Base-by-base conservation (phyloP, 1,140 invertebrate species). In the Whitmania pigra region DNA sequence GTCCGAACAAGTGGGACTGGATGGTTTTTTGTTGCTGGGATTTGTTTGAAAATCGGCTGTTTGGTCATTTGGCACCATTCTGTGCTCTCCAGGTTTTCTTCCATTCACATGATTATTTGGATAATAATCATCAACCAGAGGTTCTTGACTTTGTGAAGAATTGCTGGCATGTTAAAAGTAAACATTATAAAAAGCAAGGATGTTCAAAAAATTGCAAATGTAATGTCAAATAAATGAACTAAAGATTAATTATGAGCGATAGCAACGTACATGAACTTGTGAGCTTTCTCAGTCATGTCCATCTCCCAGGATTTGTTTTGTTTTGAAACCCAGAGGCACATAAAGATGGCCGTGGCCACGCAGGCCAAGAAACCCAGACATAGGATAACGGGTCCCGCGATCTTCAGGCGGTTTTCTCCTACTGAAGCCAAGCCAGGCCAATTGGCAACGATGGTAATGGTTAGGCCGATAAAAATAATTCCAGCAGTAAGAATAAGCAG, bases 401-500 rank as follows among this genome's bases (percentile, higher is more conserved):
- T 68, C 63, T 72, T 67, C 29, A 74, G 66, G 22, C 69, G 60
- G 66, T 74, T 68, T 25, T 67, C 63, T n/a, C 73, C 73, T 36
- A 73, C 49, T n/a, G 69, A 40, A 31, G 73, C 53, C 54, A 43
- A 17, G 17, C 73, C 73, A 25, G 73, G 73, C 73, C 73, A 74
- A 53, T 74, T 54, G 36, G 73, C 73, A 22, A 74, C 71, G 57
- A 74, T 69, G 31, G 71, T 74, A 29, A 74, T 71, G 22, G 67
- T 72, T 11, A 74, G 71, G 22, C 73, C 73, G 27, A 74, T 72
- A 71, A 74, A 72, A 60, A 74, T n/a, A 5, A 74, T n/a, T 13
- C 73, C 73, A 55, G 71, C 69, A 15, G 70, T 66, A 7, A 74
- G 71, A 63, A 74, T 69, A 53, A 70, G 69, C 11, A 70, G 69